phyloP scores from a whole-genome alignment of 2,888 invertebrate species.

The Scrobipalpa costella region DNA sequence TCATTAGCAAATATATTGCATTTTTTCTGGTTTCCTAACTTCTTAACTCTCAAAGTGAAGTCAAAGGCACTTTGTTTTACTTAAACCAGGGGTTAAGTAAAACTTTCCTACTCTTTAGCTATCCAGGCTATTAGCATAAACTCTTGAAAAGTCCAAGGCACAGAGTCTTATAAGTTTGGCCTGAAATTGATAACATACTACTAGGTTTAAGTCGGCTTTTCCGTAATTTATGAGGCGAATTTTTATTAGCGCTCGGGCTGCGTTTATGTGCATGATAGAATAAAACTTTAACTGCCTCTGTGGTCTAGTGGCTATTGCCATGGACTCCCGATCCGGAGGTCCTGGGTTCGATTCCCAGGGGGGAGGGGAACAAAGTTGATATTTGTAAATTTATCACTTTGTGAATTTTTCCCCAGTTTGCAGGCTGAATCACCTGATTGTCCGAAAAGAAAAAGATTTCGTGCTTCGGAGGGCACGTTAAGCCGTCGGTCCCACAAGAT shows the following conservation, averaged over 20 bases:
- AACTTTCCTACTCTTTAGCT: conserved; percentile 48
- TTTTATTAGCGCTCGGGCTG: conserved; percentile 36
- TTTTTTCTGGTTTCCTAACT: conserved; percentile 53
- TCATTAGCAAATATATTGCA: conserved; percentile 13
- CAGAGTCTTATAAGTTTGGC: conserved; percentile 58
- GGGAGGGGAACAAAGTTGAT: too few species aligned
- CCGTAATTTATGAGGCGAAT: conserved; percentile 60
- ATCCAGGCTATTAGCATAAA: conserved; percentile 73
- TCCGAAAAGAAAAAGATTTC: too few species aligned
- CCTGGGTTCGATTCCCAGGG: too few species aligned
- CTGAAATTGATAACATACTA: conserved; percentile 68
- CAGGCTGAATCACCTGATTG: too few species aligned
- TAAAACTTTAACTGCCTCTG: not conserved
- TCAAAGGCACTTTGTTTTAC: conserved; percentile 70
- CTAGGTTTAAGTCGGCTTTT: conserved; percentile 58
- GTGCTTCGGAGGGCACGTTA: too few species aligned
- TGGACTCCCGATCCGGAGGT: too few species aligned
- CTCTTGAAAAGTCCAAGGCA: conserved; percentile 54
- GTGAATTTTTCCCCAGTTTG: too few species aligned
- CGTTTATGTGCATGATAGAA: not conserved
- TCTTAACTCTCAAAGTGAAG: conserved; percentile 49
- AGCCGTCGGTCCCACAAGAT: too few species aligned
- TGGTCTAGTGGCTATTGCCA: too few species aligned
- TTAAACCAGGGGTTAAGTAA: conserved; percentile 65
- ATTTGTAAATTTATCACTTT: too few species aligned